Evolutionary conservation across 2,888 invertebrate species (phyloP), one percentile per base, ranked within the genome.

Genomic region (Sminthurides aquaticus): DNA sequence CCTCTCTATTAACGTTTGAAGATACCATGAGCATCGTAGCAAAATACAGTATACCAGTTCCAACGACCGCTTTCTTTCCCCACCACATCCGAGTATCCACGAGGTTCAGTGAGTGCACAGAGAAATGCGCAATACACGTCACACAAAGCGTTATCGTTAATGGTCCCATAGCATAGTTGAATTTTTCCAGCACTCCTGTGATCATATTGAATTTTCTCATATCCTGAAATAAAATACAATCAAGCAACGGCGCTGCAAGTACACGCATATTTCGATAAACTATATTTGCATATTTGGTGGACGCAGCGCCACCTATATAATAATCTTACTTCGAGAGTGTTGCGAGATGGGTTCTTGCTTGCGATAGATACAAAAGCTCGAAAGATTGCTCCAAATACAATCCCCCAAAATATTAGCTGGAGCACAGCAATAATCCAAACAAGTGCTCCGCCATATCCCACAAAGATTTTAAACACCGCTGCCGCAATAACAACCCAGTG

Each of bases 151-250:
- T 20, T 8, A 52, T 8, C 5, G 52, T 52, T 20, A 52, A 22
- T 20, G 22, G 52, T 15, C 52, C 56, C n/a, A 43, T 34, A n/a
- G 62, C 62, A n/a, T 24, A 1, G 24, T 62, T 62, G 62, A 28
- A 62, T n/a, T 29, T 15, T 5, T 62, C 62, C 15, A 62, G 22
- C 3, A 62, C 29, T 18, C 43, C 49, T 8, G 62, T 56, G 26
- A 62, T 56, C 1, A 24, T 27, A 20, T 62, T 62, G 48, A 62
- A 62, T 25, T 25, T 48, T 18, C 62, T 29, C 1, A 62, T 34
- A 29, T 62, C 62, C 62, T 62, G 60, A 11, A 5, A 34, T 8
- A 52, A 52, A 52, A 52, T 52, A 52, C 22, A 52, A 52, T 22
- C 52, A n/a, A n/a, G n/a, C n/a, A n/a, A n/a, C n/a, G n/a, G n/a